A percentile compares a stretch with the other conserved stretches of the same genome.
phyloP scores from a whole-genome alignment of 2,113 vertebrate genomes.

The Paramormyrops kingsleyae region DNA sequence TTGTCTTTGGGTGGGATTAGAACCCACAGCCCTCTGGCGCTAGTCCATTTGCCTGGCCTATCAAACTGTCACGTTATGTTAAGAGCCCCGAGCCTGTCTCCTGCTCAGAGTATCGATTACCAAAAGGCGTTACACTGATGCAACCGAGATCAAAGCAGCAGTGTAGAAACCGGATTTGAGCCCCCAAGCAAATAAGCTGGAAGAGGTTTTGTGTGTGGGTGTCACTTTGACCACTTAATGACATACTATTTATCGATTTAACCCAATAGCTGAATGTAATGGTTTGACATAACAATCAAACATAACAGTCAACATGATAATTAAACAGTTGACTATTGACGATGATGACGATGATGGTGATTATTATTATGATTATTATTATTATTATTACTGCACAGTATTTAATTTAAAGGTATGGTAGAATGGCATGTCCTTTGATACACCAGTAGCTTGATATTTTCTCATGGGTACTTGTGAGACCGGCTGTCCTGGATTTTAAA shows the following conservation, averaged over 20 bases:
- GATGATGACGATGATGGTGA: background rate
- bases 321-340: background rate
- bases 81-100: background rate
- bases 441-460: background rate
- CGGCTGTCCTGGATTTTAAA: background rate
- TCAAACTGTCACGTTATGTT: background rate
- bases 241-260: background rate
- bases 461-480: background rate
- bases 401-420: background rate
- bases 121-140: background rate
- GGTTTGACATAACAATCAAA: background rate
- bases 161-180: background rate
- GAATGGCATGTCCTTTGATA: background rate
- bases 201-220: background rate
- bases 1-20: background rate
- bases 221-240: background rate
- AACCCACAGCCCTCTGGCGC: background rate
- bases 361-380: background rate
- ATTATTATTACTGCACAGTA: background rate
- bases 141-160: background rate
- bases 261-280: background rate
- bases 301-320: background rate
- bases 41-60: background rate
- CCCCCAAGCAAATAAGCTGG: background rate
- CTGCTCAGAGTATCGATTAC: conserved; percentile 5